These are phyloP conservation scores for Aptenodytes patagonicus DNA, from an alignment of 2,113 vertebrate species.

Conservation along the genomic window DNA sequence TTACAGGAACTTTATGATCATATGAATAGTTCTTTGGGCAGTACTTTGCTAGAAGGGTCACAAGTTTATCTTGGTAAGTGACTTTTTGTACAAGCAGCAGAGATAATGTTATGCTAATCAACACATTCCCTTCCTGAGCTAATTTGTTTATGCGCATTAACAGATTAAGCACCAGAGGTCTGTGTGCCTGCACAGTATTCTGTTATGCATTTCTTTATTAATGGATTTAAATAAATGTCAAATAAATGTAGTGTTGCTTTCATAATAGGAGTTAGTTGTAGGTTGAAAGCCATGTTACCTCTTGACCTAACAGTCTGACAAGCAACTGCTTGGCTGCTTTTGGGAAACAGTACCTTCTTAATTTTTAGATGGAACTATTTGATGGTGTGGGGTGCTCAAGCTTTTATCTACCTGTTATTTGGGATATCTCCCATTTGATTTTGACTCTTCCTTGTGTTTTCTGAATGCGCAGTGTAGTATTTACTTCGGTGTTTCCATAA, in stretches of 20 bases:
- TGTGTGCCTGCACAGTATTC: neutral
- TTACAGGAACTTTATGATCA: constrained; percentile 95
- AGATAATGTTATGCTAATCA: neutral
- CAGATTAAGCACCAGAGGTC: neutral
- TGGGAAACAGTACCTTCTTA: neutral
- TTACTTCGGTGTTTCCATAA: neutral
- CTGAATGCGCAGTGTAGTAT: neutral
- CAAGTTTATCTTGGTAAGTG: constrained; percentile 92
- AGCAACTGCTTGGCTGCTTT: neutral
- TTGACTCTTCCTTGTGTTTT: neutral
- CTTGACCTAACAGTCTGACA: neutral
- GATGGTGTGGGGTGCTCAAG: neutral
- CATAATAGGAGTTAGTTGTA: neutral
- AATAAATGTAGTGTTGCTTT: neutral
- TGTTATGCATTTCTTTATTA: neutral
- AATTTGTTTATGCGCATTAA: neutral
- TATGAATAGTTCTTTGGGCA: constrained; percentile 92
- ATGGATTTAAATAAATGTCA: neutral
- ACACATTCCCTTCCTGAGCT: neutral
- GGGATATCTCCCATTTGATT: neutral
- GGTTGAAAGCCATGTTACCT: neutral
- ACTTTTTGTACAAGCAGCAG: neutral
- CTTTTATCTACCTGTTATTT: neutral
- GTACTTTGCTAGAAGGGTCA: constrained; percentile 85
- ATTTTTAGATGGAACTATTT: neutral